Conservation (phyloP, 92 coral and sea anemone genomes). For the Pocillopora meandrina region DNA sequence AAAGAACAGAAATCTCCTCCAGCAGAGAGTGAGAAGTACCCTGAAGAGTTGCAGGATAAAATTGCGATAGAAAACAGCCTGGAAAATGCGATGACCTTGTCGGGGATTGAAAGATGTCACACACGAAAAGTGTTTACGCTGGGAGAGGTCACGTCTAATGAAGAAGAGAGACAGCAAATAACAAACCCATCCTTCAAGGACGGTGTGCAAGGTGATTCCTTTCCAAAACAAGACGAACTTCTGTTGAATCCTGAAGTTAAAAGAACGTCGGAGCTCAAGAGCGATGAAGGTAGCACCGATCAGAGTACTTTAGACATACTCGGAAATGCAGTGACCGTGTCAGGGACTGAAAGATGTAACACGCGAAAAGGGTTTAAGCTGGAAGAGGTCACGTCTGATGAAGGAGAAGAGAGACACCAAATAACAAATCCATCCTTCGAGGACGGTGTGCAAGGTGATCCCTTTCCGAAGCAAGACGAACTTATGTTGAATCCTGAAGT, state of each 20-base stretch:
- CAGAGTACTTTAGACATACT: background rate
- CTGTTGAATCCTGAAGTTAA: background rate
- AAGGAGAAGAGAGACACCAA: background rate
- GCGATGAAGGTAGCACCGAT: background rate
- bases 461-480: background rate
- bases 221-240: background rate
- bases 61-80: no score
- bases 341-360: background rate
- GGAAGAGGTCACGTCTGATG: background rate
- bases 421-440: background rate
- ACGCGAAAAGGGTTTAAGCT: no score
- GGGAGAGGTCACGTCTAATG: background rate
- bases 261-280: background rate
- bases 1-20: no score
- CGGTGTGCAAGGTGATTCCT: background rate
- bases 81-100: no score
- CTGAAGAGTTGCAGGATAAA: background rate
- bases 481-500: background rate
- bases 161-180: slow-evolving; percentile 1
- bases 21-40: no score
- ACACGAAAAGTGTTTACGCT: no score
- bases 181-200: background rate
- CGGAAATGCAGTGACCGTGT: no score
- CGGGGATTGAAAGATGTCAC: background rate
- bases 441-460: background rate